Evolutionary conservation across 2,888 invertebrate species (phyloP), one percentile per base, ranked within the genome.

Genomic region (Pherbina coryleti): DNA sequence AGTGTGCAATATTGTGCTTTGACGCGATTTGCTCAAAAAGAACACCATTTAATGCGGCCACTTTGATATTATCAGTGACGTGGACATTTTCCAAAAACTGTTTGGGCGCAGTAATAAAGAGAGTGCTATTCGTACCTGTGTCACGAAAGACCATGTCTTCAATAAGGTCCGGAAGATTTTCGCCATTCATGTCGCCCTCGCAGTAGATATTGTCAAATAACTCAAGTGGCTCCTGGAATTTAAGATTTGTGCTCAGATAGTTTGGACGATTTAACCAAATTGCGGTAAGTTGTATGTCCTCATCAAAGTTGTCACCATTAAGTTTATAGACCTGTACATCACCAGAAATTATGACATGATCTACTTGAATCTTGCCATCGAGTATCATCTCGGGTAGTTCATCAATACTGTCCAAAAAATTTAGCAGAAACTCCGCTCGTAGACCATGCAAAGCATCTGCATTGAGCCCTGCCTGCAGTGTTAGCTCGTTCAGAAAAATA

Each of bases 201-300:
- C 89, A 76, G n/a, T 79, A 66, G 0, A 90, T 77, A 34, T 86
- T 82, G 2, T 80, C 82, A 37, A 79, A 78, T 3, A 89, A 78
- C 2, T 77, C 66, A 5, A 89, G 71, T 7, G 84, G 70, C 71
- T 88, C 84, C 2, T 81, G 60, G 77, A 91, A 90, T 44, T 71
- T 82, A 57, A 90, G 79, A 2, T 83, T 81, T 0, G 82, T 85
- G 11, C 83, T 81, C n/a, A 90, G 80, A 31, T 84, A 84, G 78
- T 91, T 90, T 55, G 87, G 84, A 44, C 86, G 86, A 82, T 90
- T 86, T 17, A 90, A 82, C 89, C 90, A 91, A 67, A 90, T 83
- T 4, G 86, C 89, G 51, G 88, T 86, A 51, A 88, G 84, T 74
- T 89, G 85, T 71, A 90, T 81, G 9, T 87, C 84, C n/a, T 82